Evolutionary conservation across 92 coral and sea anemone genomes (phyloP).

Genomic region (Hydrozoanthus gracilis): DNA sequence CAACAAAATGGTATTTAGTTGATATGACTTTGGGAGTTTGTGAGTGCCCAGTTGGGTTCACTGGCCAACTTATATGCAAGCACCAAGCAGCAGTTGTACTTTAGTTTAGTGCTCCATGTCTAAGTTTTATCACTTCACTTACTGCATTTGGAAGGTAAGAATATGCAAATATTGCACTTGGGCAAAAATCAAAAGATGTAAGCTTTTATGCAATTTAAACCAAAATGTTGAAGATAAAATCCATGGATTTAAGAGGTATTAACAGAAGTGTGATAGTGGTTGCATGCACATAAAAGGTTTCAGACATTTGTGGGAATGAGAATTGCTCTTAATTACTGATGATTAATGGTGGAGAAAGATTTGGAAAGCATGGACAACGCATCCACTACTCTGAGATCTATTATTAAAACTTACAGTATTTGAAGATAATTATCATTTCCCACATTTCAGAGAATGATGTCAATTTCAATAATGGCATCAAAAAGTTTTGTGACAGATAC

Average conservation of each 20-base stretch:
- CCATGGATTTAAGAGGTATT: neutral
- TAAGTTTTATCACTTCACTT: neutral
- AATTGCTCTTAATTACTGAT: neutral
- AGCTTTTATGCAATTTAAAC: constrained; percentile 5
- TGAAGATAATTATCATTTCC: neutral
- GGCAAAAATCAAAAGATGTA: neutral
- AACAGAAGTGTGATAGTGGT: neutral
- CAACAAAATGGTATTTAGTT: constrained; percentile 18
- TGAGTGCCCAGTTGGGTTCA: constrained; percentile 15
- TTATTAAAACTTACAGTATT: neutral
- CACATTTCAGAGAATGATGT: neutral
- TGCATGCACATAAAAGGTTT: neutral
- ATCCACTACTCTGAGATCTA: neutral
- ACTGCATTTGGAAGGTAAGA: neutral
- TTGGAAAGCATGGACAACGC: neutral
- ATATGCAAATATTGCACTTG: neutral
- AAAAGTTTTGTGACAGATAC: constrained; percentile 33
- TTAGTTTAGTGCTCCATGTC: neutral
- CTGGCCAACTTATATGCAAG: constrained; percentile 32
- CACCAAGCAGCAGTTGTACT: constrained; percentile 3
- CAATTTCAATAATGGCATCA: constrained; percentile 13
- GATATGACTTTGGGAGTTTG: constrained; percentile 20
- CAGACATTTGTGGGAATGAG: neutral
- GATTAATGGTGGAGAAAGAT: neutral
- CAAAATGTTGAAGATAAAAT: constrained; percentile 4